Conservation (phyloP, 2,888 invertebrate genomes). For the Mamestra brassicae region DNA sequence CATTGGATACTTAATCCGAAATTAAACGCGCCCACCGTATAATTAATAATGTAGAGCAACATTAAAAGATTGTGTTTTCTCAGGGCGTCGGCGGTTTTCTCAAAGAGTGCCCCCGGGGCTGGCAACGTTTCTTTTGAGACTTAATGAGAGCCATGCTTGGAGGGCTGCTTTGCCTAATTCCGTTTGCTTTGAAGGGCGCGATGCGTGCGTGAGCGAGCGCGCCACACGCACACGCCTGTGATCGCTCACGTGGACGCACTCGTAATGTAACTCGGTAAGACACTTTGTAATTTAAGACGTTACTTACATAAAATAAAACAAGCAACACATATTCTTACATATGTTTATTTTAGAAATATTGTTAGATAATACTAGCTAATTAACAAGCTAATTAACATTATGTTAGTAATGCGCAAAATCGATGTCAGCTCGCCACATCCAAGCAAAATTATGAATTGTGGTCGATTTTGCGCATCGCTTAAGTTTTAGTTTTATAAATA, state of each 20-base stretch:
- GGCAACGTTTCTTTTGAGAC: constrained; percentile 59
- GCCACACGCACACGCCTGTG: constrained; percentile 34
- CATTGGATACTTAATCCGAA: constrained; percentile 51
- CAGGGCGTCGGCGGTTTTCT: constrained; percentile 49
- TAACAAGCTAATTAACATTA: constrained; percentile 49
- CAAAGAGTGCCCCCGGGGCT: constrained; percentile 51
- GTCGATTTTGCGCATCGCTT: constrained; percentile 64
- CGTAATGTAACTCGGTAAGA: constrained; percentile 23
- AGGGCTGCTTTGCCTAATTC: constrained; percentile 65
- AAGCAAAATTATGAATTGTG: constrained; percentile 54
- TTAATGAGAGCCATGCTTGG: constrained; percentile 65
- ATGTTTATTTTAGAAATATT: constrained; percentile 60
- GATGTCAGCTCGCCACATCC: constrained; percentile 40
- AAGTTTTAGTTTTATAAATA: constrained; percentile 59
- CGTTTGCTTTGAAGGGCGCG: constrained; percentile 64
- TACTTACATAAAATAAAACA: constrained; percentile 43
- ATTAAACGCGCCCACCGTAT: constrained; percentile 54
- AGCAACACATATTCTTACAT: constrained; percentile 44
- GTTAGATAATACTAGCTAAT: constrained; percentile 60
- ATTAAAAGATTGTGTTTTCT: constrained; percentile 65
- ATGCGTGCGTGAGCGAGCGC: constrained; percentile 32
- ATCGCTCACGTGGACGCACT: constrained; percentile 47
- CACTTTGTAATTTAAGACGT: constrained; percentile 19
- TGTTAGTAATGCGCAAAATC: constrained; percentile 65
- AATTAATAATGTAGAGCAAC: constrained; percentile 67